phyloP scores from a whole-genome alignment of 2,888 invertebrate genomes.

The Imbricaverruca yamaguchii region DNA sequence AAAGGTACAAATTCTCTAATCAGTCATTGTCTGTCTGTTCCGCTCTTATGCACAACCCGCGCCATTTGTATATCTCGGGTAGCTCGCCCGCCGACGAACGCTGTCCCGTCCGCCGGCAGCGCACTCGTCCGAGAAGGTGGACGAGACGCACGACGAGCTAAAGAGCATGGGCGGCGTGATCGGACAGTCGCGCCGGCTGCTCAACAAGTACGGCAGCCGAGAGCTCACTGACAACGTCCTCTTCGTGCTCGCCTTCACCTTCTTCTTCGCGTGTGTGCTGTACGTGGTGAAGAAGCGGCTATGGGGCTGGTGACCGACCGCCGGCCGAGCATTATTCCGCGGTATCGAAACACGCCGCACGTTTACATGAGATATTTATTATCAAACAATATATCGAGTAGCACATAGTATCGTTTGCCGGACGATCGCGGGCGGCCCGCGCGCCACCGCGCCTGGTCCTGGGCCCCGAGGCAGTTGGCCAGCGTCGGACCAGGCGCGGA shows the following conservation, averaged over 20 bases:
- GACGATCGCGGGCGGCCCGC: no score
- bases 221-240: slow-evolving; percentile 51
- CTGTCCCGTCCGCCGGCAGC: not conserved
- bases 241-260: slow-evolving; percentile 41
- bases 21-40: no score
- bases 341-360: not conserved
- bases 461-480: not conserved
- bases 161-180: slow-evolving; percentile 45
- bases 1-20: no score
- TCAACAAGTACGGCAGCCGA: slow-evolving; percentile 49
- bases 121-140: slow-evolving; percentile 36
- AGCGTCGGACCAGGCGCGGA: not conserved
- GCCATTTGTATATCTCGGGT: no score
- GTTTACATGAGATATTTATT: slow-evolving; percentile 15
- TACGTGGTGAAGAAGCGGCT: slow-evolving; percentile 48
- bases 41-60: no score
- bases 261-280: slow-evolving; percentile 45
- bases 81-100: no score
- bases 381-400: not conserved
- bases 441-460: not conserved
- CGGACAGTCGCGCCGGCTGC: slow-evolving; percentile 45
- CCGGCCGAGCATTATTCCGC: not conserved
- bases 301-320: slow-evolving; percentile 26
- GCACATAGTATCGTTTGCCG: not conserved
- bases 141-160: slow-evolving; percentile 41